Conservation (phyloP, 2,888 invertebrate genomes). For the Spodoptera exigua region DNA sequence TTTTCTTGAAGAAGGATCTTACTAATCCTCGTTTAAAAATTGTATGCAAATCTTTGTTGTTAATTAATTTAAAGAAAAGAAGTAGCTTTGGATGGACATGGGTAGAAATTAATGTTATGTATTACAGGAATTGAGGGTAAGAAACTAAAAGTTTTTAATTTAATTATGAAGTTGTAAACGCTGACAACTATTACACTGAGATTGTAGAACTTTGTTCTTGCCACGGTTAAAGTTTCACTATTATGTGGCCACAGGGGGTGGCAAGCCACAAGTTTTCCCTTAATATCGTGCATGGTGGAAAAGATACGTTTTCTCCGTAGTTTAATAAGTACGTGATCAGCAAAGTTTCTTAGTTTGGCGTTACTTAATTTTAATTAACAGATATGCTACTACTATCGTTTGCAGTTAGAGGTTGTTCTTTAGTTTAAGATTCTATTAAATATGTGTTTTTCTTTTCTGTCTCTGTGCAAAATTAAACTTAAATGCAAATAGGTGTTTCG, state of each 20-base stretch:
- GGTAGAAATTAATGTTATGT: no score
- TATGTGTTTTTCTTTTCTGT: no score
- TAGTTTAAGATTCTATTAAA: no score
- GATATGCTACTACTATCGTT: not conserved
- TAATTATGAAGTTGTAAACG: slow-evolving; percentile 41
- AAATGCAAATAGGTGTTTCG: no score
- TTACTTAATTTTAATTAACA: not conserved
- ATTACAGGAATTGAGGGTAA: slow-evolving; percentile 4
- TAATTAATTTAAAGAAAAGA: no score
- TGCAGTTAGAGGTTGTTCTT: no score
- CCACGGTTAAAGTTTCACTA: slow-evolving; percentile 37
- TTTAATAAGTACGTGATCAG: not conserved
- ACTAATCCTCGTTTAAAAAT: not conserved
- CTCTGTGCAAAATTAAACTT: no score
- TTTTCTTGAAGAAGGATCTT: slow-evolving; percentile 24
- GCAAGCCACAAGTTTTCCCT: slow-evolving; percentile 5
- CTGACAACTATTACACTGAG: slow-evolving; percentile 32
- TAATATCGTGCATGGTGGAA: slow-evolving; percentile 1
- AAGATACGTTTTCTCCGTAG: not conserved
- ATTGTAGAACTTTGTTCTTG: slow-evolving; percentile 30
- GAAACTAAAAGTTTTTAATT: slow-evolving; percentile 26
- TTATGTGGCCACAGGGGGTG: slow-evolving; percentile 13
- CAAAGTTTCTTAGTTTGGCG: not conserved
- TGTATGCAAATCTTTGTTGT: no score
- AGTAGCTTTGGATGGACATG: no score